phyloP scores from a whole-genome alignment of 2,113 vertebrate species.

The Melanotaenia duboulayi region DNA sequence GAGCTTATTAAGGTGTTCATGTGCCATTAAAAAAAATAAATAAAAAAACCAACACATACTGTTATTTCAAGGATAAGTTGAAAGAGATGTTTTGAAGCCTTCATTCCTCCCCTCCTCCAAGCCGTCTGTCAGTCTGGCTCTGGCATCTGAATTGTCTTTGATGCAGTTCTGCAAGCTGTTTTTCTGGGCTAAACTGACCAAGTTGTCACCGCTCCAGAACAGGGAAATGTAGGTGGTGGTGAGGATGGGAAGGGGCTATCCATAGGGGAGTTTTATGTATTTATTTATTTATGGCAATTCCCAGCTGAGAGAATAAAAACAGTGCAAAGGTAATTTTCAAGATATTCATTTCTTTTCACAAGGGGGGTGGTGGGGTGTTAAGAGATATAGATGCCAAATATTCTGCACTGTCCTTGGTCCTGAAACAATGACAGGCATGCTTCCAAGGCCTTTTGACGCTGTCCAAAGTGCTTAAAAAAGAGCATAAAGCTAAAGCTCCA shows the following conservation, averaged over 20 bases:
- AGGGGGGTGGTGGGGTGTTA: not conserved
- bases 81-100: slow-evolving; percentile 49
- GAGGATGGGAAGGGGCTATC: not conserved
- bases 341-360: not conserved
- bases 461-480: slow-evolving; percentile 48
- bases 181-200: slow-evolving; percentile 59
- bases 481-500: slow-evolving; percentile 18
- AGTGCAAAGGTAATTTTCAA: slow-evolving; percentile 15
- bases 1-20: not conserved
- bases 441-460: slow-evolving; percentile 26
- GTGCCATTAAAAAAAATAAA: not conserved
- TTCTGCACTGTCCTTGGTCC: slow-evolving; percentile 55
- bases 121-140: slow-evolving; percentile 77
- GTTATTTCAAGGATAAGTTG: slow-evolving; percentile 65
- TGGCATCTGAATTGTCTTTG: slow-evolving; percentile 74
- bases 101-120: slow-evolving; percentile 49
- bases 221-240: slow-evolving; percentile 1
- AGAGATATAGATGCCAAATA: too few relatives aligned
- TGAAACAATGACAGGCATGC: slow-evolving; percentile 28
- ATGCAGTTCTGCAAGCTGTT: slow-evolving; percentile 69
- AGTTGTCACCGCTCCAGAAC: slow-evolving; percentile 67
- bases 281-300: not conserved
- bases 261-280: too few relatives aligned
- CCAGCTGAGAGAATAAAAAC: not conserved
- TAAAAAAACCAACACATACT: slow-evolving; percentile 9